Percentiles rank a stretch among this genome's conserved stretches.
These are phyloP conservation scores for Sialia sialis DNA, from an alignment of 2,113 vertebrate genomes.

Conservation along the genomic window DNA sequence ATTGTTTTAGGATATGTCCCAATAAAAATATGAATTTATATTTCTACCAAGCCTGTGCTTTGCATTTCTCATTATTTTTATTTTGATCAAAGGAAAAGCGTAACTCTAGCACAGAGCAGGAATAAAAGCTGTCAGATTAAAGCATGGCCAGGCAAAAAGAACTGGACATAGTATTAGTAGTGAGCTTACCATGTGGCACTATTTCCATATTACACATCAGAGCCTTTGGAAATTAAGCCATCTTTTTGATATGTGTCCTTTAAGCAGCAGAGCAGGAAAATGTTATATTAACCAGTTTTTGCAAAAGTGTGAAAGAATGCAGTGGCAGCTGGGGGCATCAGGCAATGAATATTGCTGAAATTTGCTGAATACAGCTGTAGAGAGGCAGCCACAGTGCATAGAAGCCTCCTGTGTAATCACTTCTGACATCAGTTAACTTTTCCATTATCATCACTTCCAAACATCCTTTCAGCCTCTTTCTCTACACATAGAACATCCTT, in stretches of 20 bases:
- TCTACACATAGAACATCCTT: not conserved
- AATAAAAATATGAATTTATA: not conserved
- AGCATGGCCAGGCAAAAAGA: not conserved
- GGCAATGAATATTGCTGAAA: not conserved
- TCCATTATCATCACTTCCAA: conserved; percentile 27
- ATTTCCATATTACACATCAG: not conserved
- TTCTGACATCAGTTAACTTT: conserved; percentile 21
- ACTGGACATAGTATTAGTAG: not conserved
- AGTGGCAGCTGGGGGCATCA: not conserved
- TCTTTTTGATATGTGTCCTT: not conserved
- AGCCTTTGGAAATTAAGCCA: conserved; percentile 11
- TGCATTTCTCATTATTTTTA: not conserved
- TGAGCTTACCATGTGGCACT: not conserved
- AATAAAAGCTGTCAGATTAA: not conserved
- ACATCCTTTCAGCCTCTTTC: not conserved
- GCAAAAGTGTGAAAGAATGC: not conserved
- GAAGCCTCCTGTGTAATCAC: conserved; percentile 1
- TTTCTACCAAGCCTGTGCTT: not conserved
- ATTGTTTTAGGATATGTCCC: not conserved
- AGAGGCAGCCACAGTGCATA: rapidly evolving
- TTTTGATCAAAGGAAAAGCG: not conserved
- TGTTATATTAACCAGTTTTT: not conserved
- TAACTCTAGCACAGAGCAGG: not conserved
- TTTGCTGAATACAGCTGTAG: not conserved
- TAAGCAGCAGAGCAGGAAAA: conserved; percentile 2